Base-by-base conservation (phyloP, 2,888 invertebrate species). In the Falcaria lacertinaria region DNA sequence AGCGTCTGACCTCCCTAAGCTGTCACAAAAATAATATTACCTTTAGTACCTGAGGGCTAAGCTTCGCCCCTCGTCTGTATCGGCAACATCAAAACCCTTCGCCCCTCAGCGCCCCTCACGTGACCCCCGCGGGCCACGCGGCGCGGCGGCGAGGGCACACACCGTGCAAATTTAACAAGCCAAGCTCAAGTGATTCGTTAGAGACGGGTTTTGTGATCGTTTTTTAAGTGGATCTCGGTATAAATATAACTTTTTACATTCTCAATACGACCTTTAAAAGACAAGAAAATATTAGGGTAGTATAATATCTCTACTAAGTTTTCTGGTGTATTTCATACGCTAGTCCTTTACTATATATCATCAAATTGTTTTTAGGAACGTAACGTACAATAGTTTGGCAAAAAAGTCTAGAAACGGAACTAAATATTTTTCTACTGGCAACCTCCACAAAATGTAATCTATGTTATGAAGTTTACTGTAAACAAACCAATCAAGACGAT, bases 101-200 rank as follows among this genome's bases (percentile, higher is more conserved):
- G 28, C 11, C 28, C 11, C 7, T 7, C 28, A 11, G 11, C 7
- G 28, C 28, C 11, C 11, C 28, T 6, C 19, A 6, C 19, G 19
- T 3, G 28, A 7, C 28, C 28, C 28, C 28, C 8, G 11, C 28
- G 11, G 28, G 8, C 8, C 28, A 28, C 28, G 28, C 8, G 11
- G 28, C 7, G 11, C 28, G 3, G 11, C 3, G 28, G 33, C 2
- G 49, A 53, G 59, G 46, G 4, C 41, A 45, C 60, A 60, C 46
- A 52, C 63, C 78, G 67, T 83, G 78, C 82, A 74, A 77, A 78
- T 82, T 83, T 84, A 81, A 84, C 82, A 76, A 83, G 28, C 8
- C 28, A 28, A 28, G 28, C 11, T 13, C 34, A 14, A 11, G 34
- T 34, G 17, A 17, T 17, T 28, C 39, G 34, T 15, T 15, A 11